Percentiles rank a stretch among this genome's conserved stretches.
Evolutionary conservation across 1,140 invertebrate species (phyloP).

Genomic region (Drosophila nannoptera): DNA sequence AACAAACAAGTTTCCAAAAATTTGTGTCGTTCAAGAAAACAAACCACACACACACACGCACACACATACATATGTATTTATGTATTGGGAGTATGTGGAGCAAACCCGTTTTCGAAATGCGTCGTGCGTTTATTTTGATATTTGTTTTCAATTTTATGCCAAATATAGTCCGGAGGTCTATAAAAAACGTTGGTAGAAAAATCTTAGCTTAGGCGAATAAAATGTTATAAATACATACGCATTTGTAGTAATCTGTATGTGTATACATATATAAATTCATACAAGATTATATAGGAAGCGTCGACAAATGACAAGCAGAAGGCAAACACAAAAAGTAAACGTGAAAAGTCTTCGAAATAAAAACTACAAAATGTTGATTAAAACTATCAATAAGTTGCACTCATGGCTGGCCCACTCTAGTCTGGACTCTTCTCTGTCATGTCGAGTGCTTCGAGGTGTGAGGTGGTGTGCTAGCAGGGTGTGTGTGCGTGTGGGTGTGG

Average conservation of each 20-base stretch:
- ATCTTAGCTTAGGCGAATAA: slow-evolving; percentile 35
- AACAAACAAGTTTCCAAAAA: slow-evolving; percentile 40
- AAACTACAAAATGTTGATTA: slow-evolving; percentile 16
- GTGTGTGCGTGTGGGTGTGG: background rate
- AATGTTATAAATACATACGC: slow-evolving; percentile 9
- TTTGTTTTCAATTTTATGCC: slow-evolving; percentile 12
- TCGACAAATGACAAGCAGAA: slow-evolving; percentile 1
- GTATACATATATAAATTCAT: background rate
- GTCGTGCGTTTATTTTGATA: slow-evolving; percentile 60
- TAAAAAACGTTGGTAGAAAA: slow-evolving; percentile 40
- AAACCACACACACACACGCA: slow-evolving; percentile 8
- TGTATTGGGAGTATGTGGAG: slow-evolving; percentile 26
- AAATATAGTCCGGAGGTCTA: slow-evolving; percentile 48
- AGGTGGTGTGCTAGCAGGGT: background rate
- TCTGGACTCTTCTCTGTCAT: background rate
- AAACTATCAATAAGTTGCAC: slow-evolving; percentile 18
- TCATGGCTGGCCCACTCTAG: slow-evolving; percentile 23
- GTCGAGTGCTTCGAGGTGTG: background rate
- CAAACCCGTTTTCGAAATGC: slow-evolving; percentile 69
- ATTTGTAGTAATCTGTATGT: background rate
- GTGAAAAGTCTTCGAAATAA: background rate
- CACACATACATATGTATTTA: slow-evolving; percentile 5
- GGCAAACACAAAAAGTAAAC: slow-evolving; percentile 13
- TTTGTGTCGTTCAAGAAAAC: slow-evolving; percentile 32
- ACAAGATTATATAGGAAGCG: background rate